Base-by-base conservation (phyloP, 2,888 invertebrate species). In the Protophormia terraenovae region DNA sequence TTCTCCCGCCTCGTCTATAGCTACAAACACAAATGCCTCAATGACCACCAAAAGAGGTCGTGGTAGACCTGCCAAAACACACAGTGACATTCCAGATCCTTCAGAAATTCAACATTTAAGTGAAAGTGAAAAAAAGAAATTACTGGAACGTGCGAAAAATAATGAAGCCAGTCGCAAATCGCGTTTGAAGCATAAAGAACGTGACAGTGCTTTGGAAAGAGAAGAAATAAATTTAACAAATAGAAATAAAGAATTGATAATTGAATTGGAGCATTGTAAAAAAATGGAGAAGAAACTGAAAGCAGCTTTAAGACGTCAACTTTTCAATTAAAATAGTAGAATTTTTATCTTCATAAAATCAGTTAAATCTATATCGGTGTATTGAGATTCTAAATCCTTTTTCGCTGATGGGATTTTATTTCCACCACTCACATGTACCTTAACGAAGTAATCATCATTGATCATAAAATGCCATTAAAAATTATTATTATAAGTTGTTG, bases 151-250 rank as follows among this genome's bases (percentile, higher is more conserved):
- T 12, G 87, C 90, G n/a, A 92, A 91, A 84, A 92, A 92, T 80
- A 92, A 92, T 71, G 91, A 92, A 79, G 91, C 91, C 19, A 91
- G 91, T 47, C 91, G 92, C 16, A 82, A 90, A 3, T 92, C 91
- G 0, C 91, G 91, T 27, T 83, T 87, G 45, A 92, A 92, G 89
- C 91, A 91, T 72, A 92, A 90, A 69, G 78, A 87, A 35, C 91
- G 91, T 69, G 92, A 91, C 72, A 88, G 87, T 38, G 87, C 81
- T 3, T 88, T 91, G 67, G 87, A 87, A 47, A 78, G 62, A 55
- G 86, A 83, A 27, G 85, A 86, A 41, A 29, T 41, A n/a, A 62
- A 67, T 35, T 24, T 87, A 5, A 29, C 22, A 4, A 29, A 47
- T 7, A 64, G 22, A 47, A 86, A 87, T 50, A n/a, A 16, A 14